Percentiles rank a stretch among this genome's conserved stretches.
Conservation (phyloP, 1,140 invertebrate genomes). For the Acromyrmex charruanus region DNA sequence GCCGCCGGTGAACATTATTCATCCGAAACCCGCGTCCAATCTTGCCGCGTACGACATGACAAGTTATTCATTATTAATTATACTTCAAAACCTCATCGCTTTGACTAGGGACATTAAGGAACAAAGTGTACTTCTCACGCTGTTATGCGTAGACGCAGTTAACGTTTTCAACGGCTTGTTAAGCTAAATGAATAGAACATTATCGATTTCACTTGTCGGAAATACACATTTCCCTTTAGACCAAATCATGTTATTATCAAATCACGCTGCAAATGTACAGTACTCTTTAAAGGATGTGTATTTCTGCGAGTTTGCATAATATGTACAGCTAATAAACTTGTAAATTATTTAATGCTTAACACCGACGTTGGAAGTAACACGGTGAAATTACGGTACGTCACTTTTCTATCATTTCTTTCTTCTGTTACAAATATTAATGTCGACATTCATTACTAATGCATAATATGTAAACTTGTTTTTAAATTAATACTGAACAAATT, state of each 20-base stretch:
- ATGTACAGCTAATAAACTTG: constrained; percentile 80
- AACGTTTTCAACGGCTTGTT: constrained; percentile 74
- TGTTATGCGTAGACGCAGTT: constrained; percentile 75
- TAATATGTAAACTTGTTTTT: no score
- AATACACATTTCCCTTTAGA: constrained; percentile 39
- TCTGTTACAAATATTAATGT: not conserved
- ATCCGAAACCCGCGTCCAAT: constrained; percentile 87
- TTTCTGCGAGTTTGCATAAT: constrained; percentile 23
- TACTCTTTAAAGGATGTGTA: constrained; percentile 12
- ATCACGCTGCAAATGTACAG: constrained; percentile 19
- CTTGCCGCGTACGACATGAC: constrained; percentile 77
- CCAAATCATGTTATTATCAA: constrained; percentile 3
- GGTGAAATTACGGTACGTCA: constrained; percentile 58
- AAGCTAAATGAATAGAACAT: constrained; percentile 67
- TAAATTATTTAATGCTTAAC: constrained; percentile 82
- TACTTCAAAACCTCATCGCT: constrained; percentile 74
- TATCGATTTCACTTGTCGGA: constrained; percentile 21
- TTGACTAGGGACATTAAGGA: constrained; percentile 76
- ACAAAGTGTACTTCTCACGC: constrained; percentile 69
- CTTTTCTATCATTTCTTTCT: constrained; percentile 11
- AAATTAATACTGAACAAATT: no score
- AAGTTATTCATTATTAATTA: constrained; percentile 71
- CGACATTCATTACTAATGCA: no score
- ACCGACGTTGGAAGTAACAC: constrained; percentile 73
- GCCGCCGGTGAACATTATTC: constrained; percentile 90